These are phyloP conservation scores for Tenodera sinensis DNA, from an alignment of 2,888 invertebrate genomes.

Conservation along the genomic window DNA sequence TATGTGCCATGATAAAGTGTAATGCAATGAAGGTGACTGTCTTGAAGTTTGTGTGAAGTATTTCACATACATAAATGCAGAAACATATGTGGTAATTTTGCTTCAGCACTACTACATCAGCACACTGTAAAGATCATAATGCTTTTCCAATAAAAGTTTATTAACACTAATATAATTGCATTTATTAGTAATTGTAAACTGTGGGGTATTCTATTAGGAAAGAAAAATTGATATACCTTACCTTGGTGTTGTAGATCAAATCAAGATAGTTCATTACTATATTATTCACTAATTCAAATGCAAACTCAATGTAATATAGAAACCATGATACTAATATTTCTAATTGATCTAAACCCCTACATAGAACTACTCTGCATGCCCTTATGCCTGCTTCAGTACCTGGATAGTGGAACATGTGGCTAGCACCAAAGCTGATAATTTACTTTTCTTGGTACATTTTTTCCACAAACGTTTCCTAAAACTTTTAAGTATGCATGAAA, in stretches of 20 bases:
- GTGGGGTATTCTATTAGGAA: background rate
- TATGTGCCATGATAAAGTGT: background rate
- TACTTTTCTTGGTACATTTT: background rate
- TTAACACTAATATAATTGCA: background rate
- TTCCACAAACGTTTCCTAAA: no score
- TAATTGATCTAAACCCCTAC: background rate
- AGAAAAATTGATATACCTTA: background rate
- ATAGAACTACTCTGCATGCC: constrained; percentile 11
- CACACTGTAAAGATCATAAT: background rate
- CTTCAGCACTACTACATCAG: background rate
- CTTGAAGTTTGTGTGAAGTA: background rate
- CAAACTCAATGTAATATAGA: background rate
- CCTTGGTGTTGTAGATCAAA: background rate
- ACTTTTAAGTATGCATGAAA: background rate
- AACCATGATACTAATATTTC: background rate
- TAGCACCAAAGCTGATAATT: background rate
- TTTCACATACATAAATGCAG: background rate
- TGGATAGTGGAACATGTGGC: background rate
- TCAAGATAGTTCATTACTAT: background rate
- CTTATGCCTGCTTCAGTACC: background rate
- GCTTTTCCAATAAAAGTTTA: background rate
- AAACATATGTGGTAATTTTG: background rate
- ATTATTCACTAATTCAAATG: background rate
- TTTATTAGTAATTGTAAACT: background rate
- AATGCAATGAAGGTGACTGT: background rate